A percentile compares a stretch with the other conserved stretches of the same genome.
phyloP scores from a whole-genome alignment of 2,888 invertebrate species.

The Leptopilina myrica region DNA sequence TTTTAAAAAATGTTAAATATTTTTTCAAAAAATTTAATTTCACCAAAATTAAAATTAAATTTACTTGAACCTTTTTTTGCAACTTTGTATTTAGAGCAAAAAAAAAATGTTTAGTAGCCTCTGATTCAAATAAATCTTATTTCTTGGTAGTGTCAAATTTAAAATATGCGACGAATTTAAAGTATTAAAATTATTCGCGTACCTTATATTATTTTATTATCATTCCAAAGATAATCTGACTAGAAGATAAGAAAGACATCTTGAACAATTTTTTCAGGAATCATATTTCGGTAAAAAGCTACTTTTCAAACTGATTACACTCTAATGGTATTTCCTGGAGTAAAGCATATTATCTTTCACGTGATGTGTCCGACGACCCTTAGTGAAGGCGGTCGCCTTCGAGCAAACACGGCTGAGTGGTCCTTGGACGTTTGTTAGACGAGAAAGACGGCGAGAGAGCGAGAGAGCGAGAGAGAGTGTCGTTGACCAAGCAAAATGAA shows the following conservation, averaged over 20 bases:
- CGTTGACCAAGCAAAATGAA: slow-evolving; percentile 35
- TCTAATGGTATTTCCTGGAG: slow-evolving; percentile 29
- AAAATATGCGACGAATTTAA: no score
- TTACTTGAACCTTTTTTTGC: no score
- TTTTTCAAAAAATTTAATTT: no score
- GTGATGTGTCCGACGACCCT: slow-evolving; percentile 1
- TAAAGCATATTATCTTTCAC: slow-evolving; percentile 36
- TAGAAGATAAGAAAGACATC: not conserved
- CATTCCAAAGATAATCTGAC: not conserved
- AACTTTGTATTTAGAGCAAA: no score
- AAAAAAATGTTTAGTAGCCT: no score
- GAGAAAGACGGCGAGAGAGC: not conserved
- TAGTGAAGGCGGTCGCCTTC: not conserved
- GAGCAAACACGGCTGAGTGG: slow-evolving; percentile 31
- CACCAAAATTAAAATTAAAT: no score
- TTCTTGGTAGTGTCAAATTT: no score
- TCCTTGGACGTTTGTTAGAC: slow-evolving; percentile 31
- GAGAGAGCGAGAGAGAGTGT: not conserved
- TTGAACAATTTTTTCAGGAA: not conserved
- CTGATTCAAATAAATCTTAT: no score
- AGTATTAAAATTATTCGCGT: no score
- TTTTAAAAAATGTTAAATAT: no score
- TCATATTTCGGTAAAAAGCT: slow-evolving; percentile 17
- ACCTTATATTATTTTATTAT: no score
- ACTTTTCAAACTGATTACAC: slow-evolving; percentile 22